phyloP scores from a whole-genome alignment of 2,888 invertebrate species.

The Epistrophella euchroma region DNA sequence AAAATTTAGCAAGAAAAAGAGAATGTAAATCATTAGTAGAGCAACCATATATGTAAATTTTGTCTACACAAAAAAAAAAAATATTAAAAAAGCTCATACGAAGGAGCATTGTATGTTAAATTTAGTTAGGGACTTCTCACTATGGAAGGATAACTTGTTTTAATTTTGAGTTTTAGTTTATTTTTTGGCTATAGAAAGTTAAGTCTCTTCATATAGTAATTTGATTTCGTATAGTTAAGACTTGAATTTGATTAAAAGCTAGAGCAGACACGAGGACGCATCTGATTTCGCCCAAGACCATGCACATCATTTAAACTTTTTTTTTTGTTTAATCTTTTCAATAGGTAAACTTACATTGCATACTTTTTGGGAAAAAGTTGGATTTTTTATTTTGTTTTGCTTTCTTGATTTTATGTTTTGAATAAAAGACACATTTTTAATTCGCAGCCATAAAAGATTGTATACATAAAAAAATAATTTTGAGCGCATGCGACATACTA shows the following conservation, averaged over 20 bases:
- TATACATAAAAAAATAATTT: no score
- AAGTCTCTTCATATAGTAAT: neutral
- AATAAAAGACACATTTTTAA: no score
- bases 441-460: no score
- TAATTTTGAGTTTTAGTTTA: slow-evolving; percentile 2
- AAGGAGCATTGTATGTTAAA: slow-evolving; percentile 3
- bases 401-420: no score
- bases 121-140: neutral
- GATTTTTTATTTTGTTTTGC: no score
- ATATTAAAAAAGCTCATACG: neutral
- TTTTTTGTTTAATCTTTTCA: no score
- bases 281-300: neutral
- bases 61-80: neutral
- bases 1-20: slow-evolving; percentile 16
- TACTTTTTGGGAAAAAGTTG: no score
- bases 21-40: slow-evolving; percentile 11
- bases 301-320: no score
- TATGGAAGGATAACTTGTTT: neutral
- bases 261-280: neutral
- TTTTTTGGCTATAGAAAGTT: neutral
- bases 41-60: slow-evolving; percentile 20
- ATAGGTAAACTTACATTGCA: no score
- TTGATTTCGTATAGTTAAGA: neutral
- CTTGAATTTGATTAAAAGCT: neutral
- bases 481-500: no score